Percentiles rank a stretch among this genome's conserved stretches.
phyloP scores from a whole-genome alignment of 2,888 invertebrate species.

The Smittia sp. region DNA sequence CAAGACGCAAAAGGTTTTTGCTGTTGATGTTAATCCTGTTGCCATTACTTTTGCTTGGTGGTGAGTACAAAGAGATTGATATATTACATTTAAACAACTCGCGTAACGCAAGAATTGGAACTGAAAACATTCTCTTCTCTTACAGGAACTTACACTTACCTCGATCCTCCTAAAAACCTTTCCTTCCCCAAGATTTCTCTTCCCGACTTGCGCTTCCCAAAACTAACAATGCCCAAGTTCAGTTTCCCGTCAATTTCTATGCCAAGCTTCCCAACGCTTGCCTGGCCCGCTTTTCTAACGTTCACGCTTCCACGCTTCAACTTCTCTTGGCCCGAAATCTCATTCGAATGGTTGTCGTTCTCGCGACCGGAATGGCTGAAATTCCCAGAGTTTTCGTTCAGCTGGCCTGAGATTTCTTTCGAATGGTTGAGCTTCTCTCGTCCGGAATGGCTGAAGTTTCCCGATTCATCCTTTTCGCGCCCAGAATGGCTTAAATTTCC shows the following conservation, averaged over 20 bases:
- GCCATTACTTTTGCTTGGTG: conserved; percentile 58
- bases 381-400: conserved; percentile 36
- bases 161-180: conserved; percentile 46
- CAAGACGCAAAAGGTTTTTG: conserved; percentile 51
- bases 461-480: neutral
- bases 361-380: conserved; percentile 21
- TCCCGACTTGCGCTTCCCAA: conserved; percentile 44
- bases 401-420: conserved; percentile 48
- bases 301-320: neutral
- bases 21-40: conserved; percentile 54
- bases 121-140: neutral
- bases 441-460: neutral
- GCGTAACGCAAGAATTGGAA: conserved; percentile 38
- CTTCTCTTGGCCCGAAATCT: neutral
- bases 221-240: conserved; percentile 36
- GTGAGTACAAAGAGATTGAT: conserved; percentile 53
- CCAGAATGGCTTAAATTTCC: neutral
- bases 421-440: neutral
- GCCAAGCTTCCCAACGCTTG: conserved; percentile 38
- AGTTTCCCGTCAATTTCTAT: conserved; percentile 45
- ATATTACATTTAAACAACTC: conserved; percentile 40
- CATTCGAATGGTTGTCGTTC: conserved; percentile 3
- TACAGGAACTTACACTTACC: conserved; percentile 49
- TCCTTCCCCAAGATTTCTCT: conserved; percentile 46
- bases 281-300: neutral